Evolutionary conservation across 2,113 vertebrate species (phyloP).

Genomic region (Mormyrus iriodes): DNA sequence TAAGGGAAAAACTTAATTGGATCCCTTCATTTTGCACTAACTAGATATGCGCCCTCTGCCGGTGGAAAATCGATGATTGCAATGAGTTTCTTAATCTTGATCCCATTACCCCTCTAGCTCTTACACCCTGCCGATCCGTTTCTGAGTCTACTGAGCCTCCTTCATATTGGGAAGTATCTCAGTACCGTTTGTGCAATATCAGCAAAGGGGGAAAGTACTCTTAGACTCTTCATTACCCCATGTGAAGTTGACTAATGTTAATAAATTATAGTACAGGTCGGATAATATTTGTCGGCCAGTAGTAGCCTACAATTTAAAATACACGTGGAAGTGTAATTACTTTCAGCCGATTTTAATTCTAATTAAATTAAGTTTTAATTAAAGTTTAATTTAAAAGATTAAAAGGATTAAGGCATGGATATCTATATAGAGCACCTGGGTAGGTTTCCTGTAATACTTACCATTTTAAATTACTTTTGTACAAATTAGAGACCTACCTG

Average conservation of each 20-base stretch:
- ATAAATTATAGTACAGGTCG: not conserved
- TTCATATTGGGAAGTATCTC: not conserved
- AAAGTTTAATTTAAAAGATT: constrained; percentile 1
- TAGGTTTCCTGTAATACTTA: not conserved
- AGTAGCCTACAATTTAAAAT: not conserved
- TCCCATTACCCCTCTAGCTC: not conserved
- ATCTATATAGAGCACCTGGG: not conserved
- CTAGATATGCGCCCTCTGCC: not conserved
- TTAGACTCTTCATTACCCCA: not conserved
- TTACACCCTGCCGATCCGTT: not conserved
- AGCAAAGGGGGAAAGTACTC: not conserved
- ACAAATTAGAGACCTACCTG: not conserved
- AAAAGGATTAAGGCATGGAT: not conserved
- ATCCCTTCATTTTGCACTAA: not conserved
- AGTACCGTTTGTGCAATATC: not conserved
- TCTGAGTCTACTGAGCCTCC: not conserved
- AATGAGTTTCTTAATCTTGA: not conserved
- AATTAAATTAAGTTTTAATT: not conserved
- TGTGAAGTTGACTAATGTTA: not conserved
- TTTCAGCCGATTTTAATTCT: not conserved
- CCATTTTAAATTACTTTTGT: not conserved
- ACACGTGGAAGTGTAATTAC: not conserved
- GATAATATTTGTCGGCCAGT: not conserved
- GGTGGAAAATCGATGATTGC: not conserved
- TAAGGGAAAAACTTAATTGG: not conserved